Conservation (phyloP, 1,140 invertebrate species). For the Anoplolepis gracilipes region DNA sequence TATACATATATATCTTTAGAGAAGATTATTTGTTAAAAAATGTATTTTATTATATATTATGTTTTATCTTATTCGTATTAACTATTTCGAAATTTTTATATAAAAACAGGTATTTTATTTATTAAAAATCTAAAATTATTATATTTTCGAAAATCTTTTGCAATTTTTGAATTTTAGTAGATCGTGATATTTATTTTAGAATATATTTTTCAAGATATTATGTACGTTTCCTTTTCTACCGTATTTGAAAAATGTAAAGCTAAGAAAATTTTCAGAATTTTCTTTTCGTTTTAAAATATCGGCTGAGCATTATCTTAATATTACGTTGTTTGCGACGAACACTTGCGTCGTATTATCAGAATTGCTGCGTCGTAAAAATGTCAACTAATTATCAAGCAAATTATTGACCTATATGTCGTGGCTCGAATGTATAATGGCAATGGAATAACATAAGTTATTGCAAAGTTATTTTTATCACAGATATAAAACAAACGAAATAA, state of each 20-base stretch:
- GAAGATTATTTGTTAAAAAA: background rate
- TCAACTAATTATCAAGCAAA: constrained; percentile 32
- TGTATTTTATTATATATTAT: background rate
- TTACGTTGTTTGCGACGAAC: constrained; percentile 14
- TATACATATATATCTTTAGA: background rate
- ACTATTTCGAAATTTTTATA: background rate
- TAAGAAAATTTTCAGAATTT: background rate
- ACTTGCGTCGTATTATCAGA: constrained; percentile 14
- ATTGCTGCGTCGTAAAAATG: constrained; percentile 45
- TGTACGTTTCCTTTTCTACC: background rate
- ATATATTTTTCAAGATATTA: constrained; percentile 3
- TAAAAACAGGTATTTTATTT: background rate
- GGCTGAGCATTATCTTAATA: constrained; percentile 22
- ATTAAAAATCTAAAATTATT: background rate
- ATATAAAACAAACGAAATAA: background rate
- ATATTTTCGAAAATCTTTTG: background rate
- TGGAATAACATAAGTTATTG: background rate
- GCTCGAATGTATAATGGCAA: background rate
- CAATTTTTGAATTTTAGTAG: background rate
- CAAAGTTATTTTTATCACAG: background rate
- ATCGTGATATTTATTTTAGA: background rate
- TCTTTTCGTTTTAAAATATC: background rate
- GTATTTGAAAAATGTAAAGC: background rate
- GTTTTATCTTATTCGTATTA: background rate
- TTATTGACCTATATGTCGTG: constrained; percentile 32